A percentile compares a stretch with the other conserved stretches of the same genome.
Conservation (phyloP, 2,888 invertebrate genomes). For the Eledona agricola region DNA sequence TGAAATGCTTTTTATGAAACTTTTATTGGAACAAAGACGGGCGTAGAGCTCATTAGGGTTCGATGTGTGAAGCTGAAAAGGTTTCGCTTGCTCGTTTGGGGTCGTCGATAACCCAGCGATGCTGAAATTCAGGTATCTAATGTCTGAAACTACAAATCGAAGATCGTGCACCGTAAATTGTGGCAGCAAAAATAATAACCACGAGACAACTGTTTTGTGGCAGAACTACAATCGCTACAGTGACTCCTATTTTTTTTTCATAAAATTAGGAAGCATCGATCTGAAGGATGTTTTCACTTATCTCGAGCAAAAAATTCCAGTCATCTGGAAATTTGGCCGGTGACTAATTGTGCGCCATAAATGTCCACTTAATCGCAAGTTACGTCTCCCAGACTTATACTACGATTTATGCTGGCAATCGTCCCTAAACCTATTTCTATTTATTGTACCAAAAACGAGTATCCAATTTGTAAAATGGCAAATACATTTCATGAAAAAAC, state of each 20-base stretch:
- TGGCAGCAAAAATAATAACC: no score
- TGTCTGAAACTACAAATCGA: slow-evolving; percentile 29
- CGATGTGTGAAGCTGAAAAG: slow-evolving; percentile 19
- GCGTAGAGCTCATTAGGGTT: slow-evolving; percentile 26
- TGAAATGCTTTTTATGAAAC: no score
- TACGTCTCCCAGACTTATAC: slow-evolving; percentile 31
- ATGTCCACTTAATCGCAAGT: slow-evolving; percentile 43
- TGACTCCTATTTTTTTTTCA: neutral
- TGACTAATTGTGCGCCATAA: slow-evolving; percentile 45
- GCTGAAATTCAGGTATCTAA: slow-evolving; percentile 30
- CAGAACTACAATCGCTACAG: neutral
- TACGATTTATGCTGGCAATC: slow-evolving; percentile 42
- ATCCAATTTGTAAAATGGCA: slow-evolving; percentile 39
- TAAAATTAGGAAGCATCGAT: neutral
- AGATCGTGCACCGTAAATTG: no score
- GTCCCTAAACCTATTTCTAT: slow-evolving; percentile 45
- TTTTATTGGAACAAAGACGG: slow-evolving; percentile 15
- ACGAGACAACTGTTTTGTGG: neutral
- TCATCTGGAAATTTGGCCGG: slow-evolving; percentile 38
- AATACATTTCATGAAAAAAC: no score
- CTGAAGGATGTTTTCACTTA: slow-evolving; percentile 15
- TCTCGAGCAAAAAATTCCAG: slow-evolving; percentile 10
- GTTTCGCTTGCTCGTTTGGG: slow-evolving; percentile 23
- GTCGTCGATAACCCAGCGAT: slow-evolving; percentile 24
- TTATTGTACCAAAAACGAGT: slow-evolving; percentile 38